phyloP scores from a whole-genome alignment of 2,888 invertebrate genomes.

The Ormyrus pomaceus region DNA sequence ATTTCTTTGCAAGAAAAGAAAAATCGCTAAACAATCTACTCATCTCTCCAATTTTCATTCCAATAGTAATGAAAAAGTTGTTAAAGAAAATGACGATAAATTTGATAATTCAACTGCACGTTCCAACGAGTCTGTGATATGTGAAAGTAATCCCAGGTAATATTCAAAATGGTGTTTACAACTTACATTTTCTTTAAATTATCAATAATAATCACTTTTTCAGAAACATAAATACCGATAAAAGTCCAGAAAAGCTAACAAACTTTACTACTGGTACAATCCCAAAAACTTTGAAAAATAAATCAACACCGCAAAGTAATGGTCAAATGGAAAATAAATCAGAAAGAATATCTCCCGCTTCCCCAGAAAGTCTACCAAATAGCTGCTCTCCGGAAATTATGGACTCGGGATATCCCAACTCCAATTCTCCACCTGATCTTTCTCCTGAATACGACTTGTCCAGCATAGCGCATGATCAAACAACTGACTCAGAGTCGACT shows the following conservation, averaged over 20 bases:
- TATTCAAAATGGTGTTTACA: neutral
- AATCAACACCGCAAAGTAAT: neutral
- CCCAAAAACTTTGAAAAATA: slow-evolving; percentile 33
- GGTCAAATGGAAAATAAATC: slow-evolving; percentile 35
- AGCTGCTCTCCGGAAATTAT: slow-evolving; percentile 70
- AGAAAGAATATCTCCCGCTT: slow-evolving; percentile 58
- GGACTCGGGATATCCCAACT: slow-evolving; percentile 72
- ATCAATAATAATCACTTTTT: slow-evolving; percentile 16
- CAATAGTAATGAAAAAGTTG: neutral
- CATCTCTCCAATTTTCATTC: neutral
- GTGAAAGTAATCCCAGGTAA: slow-evolving; percentile 45
- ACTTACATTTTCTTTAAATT: slow-evolving; percentile 13
- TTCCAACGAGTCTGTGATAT: slow-evolving; percentile 36
- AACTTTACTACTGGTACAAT: slow-evolving; percentile 40
- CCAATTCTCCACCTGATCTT: slow-evolving; percentile 68
- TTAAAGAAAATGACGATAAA: slow-evolving; percentile 1
- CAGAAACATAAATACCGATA: slow-evolving; percentile 16
- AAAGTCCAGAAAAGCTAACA: slow-evolving; percentile 28
- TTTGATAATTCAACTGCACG: slow-evolving; percentile 15
- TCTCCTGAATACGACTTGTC: slow-evolving; percentile 68
- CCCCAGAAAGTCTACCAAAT: slow-evolving; percentile 63
- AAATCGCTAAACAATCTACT: slow-evolving; percentile 13
- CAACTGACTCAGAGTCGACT: slow-evolving; percentile 63
- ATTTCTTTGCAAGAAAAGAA: slow-evolving; percentile 22
- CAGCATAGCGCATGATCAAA: slow-evolving; percentile 66